Base-by-base conservation (phyloP, 2,888 invertebrate species). In the Eurytoma adleriae region DNA sequence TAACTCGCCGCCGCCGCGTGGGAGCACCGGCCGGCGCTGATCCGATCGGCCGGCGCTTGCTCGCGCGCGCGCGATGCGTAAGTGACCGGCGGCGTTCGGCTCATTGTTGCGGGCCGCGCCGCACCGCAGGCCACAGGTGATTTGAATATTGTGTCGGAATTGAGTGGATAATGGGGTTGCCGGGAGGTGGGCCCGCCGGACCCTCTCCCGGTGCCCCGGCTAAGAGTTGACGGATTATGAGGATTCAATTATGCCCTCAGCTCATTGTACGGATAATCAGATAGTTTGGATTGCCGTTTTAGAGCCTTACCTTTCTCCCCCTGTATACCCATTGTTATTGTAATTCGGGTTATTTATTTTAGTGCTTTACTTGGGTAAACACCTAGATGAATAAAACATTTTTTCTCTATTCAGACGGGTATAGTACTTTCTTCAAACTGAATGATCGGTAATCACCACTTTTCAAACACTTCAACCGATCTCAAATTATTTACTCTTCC, bases 211-310 rank as follows among this genome's bases (percentile, higher is more conserved):
- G 20, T n/a, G 48, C 18, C 18, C 40, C 4, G 52, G 3, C 13
- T 30, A n/a, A 20, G 52, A 20, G 40, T 48, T 18, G 75, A 76
- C 56, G 62, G 69, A 3, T 16, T 20, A 20, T n/a, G 30, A 62
- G 48, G 64, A 77, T 77, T 64, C 69, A 70, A 77, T 77, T 77
- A 64, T 40, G 67, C 40, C 7, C 7, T 1, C 2, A 1, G 40
- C 24, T 24, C 40, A 40, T 40, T 40, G 40, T 40, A 40, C 7
- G 40, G 40, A 40, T 40, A 40, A 40, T 40, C 40, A 40, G 40
- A 40, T 40, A 40, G 40, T 40, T 40, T 7, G 40, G 40, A 40
- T 40, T 40, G 40, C 2, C 40, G 7, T 40, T 40, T 40, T 40
- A 40, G 40, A 40, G 40, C 40, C 4, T 40, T 40, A 40, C 40